A percentile compares a stretch with the other conserved stretches of the same genome.
Evolutionary conservation across 2,888 invertebrate species (phyloP).

Genomic region (Adelognathus sp.): DNA sequence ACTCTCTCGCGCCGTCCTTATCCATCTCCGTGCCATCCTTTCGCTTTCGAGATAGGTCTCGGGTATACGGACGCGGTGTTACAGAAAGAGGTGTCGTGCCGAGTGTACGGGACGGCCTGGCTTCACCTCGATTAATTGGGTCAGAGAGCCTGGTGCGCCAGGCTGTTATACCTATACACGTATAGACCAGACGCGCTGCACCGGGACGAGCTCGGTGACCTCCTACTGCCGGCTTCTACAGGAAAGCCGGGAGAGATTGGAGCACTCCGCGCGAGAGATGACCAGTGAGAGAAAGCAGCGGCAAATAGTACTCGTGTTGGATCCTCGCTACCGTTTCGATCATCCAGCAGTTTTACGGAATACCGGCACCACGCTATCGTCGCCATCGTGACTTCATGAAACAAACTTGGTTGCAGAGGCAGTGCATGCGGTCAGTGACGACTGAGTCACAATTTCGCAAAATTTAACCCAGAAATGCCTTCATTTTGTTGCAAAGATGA

Average conservation of each 20-base stretch:
- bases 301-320: not conserved
- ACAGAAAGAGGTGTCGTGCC: not conserved
- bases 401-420: conserved; percentile 13
- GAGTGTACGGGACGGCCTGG: not conserved
- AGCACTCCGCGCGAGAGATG: not conserved
- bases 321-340: conserved; percentile 7
- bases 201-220: conserved; percentile 1
- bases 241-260: not conserved
- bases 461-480: conserved; percentile 11
- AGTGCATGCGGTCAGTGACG: conserved; percentile 16
- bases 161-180: conserved; percentile 2
- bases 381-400: conserved; percentile 6
- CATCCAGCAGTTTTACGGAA: conserved; percentile 1
- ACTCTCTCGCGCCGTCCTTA: not conserved
- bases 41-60: not conserved
- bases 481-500: no score
- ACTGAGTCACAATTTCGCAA: not conserved
- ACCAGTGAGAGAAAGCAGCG: not conserved
- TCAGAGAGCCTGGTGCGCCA: conserved; percentile 12
- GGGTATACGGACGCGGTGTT: not conserved
- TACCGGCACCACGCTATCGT: not conserved
- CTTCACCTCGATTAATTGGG: conserved; percentile 20
- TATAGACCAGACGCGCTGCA: conserved; percentile 3
- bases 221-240: conserved; percentile 7
- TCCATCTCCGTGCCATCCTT: not conserved